Conservation (phyloP, 2,113 vertebrate species). For the Entomyzon cyanotis region DNA sequence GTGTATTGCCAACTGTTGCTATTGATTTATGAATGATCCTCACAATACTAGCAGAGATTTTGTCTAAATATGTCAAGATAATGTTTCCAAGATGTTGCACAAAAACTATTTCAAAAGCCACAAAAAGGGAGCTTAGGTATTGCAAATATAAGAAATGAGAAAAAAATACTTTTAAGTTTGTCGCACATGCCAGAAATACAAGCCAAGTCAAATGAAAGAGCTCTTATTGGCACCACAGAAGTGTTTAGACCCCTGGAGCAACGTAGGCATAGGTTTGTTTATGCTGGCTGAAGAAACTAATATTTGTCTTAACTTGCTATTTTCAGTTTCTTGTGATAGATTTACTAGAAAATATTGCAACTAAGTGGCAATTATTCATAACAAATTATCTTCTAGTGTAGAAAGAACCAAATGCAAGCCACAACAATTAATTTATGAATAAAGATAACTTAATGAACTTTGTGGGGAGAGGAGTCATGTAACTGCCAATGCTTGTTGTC, state of each 20-base stretch:
- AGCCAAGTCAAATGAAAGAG: conserved; percentile 21
- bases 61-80: neutral
- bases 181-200: neutral
- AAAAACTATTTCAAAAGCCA: neutral
- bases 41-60: neutral
- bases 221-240: neutral
- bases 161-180: neutral
- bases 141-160: neutral
- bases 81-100: neutral
- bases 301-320: neutral
- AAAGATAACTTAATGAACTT: neutral
- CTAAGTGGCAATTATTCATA: conserved; percentile 23
- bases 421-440: neutral
- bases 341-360: neutral
- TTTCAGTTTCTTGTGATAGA: neutral
- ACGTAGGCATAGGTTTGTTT: neutral
- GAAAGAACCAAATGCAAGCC: neutral
- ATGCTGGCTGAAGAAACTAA: neutral
- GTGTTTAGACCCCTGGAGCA: conserved; percentile 5
- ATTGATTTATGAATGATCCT: neutral
- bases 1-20: neutral
- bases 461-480: neutral
- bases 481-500: conserved; percentile 4
- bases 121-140: neutral
- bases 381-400: neutral